phyloP scores from a whole-genome alignment of 2,888 invertebrate genomes.

The Apomyelois bistriatella region DNA sequence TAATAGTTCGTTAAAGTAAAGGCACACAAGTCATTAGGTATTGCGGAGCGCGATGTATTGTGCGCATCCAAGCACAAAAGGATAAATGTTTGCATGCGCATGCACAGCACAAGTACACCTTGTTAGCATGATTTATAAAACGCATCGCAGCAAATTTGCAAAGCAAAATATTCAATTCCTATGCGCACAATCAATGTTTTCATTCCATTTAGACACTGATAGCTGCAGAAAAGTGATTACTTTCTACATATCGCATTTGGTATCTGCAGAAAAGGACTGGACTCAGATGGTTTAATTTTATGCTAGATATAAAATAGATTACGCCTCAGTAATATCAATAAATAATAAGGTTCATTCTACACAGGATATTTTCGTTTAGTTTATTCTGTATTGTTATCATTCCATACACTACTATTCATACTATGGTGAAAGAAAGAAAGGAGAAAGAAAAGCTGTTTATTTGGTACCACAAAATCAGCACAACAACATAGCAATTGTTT shows the following conservation, averaged over 20 bases:
- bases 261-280: constrained; percentile 4
- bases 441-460: too few species aligned
- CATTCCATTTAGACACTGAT: constrained; percentile 22
- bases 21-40: constrained; percentile 43
- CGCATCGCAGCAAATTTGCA: constrained; percentile 17
- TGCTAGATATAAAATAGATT: constrained; percentile 2
- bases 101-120: constrained; percentile 42
- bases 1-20: constrained; percentile 41
- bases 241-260: constrained; percentile 2
- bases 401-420: too few species aligned
- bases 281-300: not conserved
- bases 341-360: not conserved
- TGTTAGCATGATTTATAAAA: constrained; percentile 58
- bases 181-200: constrained; percentile 26
- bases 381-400: too few species aligned
- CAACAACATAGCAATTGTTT: too few species aligned
- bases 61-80: constrained; percentile 37
- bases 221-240: constrained; percentile 10
- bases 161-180: constrained; percentile 34
- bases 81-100: constrained; percentile 33
- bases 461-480: too few species aligned
- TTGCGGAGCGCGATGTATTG: constrained; percentile 35
- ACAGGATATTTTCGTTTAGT: not conserved
- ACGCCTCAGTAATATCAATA: constrained; percentile 8
- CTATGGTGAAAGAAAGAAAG: too few species aligned